phyloP scores from a whole-genome alignment of 1,140 invertebrate genomes.

The Probaryconus sp. region DNA sequence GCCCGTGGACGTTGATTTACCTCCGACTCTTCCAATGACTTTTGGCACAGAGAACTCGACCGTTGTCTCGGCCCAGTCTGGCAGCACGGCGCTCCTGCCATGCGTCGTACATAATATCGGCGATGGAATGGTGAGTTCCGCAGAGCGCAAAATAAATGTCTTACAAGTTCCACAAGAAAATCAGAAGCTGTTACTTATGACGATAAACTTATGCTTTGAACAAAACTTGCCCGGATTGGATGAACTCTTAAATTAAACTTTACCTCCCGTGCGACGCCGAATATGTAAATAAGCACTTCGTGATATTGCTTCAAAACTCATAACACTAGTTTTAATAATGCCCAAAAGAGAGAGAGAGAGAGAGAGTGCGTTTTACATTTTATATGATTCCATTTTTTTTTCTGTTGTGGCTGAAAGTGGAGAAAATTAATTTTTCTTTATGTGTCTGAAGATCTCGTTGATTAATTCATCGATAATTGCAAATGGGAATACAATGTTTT shows the following conservation, averaged over 20 bases:
- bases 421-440: no score
- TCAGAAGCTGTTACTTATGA: conserved; percentile 23
- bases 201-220: conserved; percentile 30
- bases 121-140: conserved; percentile 87
- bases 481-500: no score
- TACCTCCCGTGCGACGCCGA: not conserved
- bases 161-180: conserved; percentile 17
- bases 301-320: conserved; percentile 29
- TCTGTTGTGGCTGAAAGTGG: no score
- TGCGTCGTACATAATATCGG: conserved; percentile 90
- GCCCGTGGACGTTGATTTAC: conserved; percentile 71
- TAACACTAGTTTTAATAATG: conserved; percentile 27
- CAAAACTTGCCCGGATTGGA: conserved; percentile 13
- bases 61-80: conserved; percentile 87
- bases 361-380: no score
- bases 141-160: conserved; percentile 19
- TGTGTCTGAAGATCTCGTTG: no score
- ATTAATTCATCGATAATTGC: no score
- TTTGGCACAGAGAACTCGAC: conserved; percentile 91
- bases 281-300: conserved; percentile 41
- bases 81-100: conserved; percentile 87
- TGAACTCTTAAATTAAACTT: conserved; percentile 32
- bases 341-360: no score
- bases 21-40: conserved; percentile 79
- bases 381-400: conserved; percentile 1